Base-by-base conservation (phyloP, 2,113 vertebrate genomes). In the Thunnus maccoyii region DNA sequence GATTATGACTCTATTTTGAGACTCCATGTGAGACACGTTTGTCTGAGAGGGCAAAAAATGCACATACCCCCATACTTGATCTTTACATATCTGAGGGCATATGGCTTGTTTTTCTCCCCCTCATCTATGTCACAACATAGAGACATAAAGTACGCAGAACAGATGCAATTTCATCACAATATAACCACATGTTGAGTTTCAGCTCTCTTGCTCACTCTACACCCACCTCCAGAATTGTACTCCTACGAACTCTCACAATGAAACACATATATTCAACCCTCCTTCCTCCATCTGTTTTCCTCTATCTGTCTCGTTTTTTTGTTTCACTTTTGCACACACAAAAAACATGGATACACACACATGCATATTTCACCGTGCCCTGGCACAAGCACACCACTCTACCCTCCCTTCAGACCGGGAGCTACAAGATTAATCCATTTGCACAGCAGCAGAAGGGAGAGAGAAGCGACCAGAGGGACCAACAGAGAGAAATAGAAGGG, bases 391-490 rank as follows among this genome's bases (percentile, higher is more conserved):
- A 36, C 47, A 77, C 70, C 80, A 83, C 80, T 88, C 63, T 80
- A 48, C 32, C 72, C 62, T 90, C 91, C 84, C 85, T 51, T 78
- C 72, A 83, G 82, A 87, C 73, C 61, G 10, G 54, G 69, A 89
- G 83, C 66, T 90, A 93, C 93, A 93, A 88, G 87, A 92, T 80
- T 86, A 87, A 74, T 90, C 89, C 90, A 92, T 93, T 94, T 91
- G 89, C 83, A 82, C 70, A 27, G 60, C 64, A 56, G 79, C 41
- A 25, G 71, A 84, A 36, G 77, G 32, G 56, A 78, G 72, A 76
- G 60, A 78, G 57, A 25, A 48, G 32, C 2, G 8, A 66, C 46
- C 62, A 50, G 11, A 9, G 75, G 48, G 81, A 72, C 41, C 1
- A n/a, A 32, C 46, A 0, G 3, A 22, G 71, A 64, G 50, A 41